Conservation (phyloP, 2,113 vertebrate species). For the human (Homo sapiens) region DNA sequence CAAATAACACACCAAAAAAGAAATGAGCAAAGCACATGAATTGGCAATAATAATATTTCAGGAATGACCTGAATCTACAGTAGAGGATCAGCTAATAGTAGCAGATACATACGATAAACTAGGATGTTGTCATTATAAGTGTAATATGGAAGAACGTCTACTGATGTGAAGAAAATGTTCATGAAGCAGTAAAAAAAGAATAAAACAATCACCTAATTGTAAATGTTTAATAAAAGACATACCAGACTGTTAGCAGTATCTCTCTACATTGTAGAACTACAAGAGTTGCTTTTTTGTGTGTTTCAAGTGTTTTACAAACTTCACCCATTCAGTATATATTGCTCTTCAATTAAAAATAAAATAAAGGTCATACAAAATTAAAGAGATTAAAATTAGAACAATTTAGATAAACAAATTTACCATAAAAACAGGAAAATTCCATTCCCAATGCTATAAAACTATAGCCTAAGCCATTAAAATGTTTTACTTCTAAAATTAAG, state of each 20-base stretch:
- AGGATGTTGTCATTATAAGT: background rate
- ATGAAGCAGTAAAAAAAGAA: background rate
- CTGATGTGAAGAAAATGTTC: background rate
- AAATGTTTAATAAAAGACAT: background rate
- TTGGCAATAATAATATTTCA: background rate
- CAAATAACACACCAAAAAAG: background rate
- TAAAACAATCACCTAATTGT: background rate
- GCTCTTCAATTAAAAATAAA: background rate
- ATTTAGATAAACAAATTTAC: background rate
- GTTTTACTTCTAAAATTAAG: background rate
- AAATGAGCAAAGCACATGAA: slow-evolving; percentile 28
- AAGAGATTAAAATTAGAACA: background rate
- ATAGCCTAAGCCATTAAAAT: background rate
- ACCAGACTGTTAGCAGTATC: background rate
- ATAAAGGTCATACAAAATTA: background rate
- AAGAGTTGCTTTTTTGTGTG: background rate
- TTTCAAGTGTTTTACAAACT: background rate
- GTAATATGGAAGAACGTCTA: background rate
- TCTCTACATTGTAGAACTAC: background rate
- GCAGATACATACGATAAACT: background rate
- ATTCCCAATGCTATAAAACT: background rate
- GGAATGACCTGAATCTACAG: background rate
- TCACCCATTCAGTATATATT: background rate
- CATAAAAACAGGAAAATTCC: background rate
- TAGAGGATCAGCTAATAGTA: background rate